Conservation (phyloP, 2,113 vertebrate species). For the Orycteropus afer region DNA sequence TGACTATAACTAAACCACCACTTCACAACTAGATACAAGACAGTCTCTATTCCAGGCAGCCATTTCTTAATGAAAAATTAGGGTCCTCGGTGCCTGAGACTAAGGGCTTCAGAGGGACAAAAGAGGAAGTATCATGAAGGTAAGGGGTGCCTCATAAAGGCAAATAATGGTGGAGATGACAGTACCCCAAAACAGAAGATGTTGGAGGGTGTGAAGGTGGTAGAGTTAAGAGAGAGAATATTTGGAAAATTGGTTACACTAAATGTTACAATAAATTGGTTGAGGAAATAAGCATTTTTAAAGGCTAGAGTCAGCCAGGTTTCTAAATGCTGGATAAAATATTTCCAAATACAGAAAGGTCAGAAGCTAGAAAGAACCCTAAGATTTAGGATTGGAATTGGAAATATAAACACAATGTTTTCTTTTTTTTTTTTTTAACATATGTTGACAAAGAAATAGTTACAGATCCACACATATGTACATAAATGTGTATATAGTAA, state of each 20-base stretch:
- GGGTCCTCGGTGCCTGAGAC: background rate
- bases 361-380: background rate
- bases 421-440: background rate
- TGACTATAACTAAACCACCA: background rate
- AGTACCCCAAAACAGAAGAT: background rate
- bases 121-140: background rate
- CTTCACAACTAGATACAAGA: background rate
- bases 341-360: background rate
- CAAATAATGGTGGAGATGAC: rapidly evolving
- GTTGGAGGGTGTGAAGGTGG: too few species aligned
- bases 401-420: background rate
- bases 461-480: background rate
- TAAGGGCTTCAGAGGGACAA: background rate
- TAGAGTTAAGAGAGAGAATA: background rate
- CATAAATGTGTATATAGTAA: background rate
- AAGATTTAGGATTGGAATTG: background rate
- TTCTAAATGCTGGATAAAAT: background rate
- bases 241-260: background rate
- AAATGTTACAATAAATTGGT: background rate
- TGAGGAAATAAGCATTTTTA: background rate
- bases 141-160: rapidly evolving
- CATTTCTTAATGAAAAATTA: background rate
- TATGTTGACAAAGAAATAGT: background rate
- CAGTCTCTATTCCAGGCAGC: background rate
- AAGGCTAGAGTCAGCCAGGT: background rate